A percentile compares a stretch with the other conserved stretches of the same genome.
These are phyloP conservation scores for Ochotona curzoniae DNA, from an alignment of 2,113 vertebrate genomes.

Conservation along the genomic window DNA sequence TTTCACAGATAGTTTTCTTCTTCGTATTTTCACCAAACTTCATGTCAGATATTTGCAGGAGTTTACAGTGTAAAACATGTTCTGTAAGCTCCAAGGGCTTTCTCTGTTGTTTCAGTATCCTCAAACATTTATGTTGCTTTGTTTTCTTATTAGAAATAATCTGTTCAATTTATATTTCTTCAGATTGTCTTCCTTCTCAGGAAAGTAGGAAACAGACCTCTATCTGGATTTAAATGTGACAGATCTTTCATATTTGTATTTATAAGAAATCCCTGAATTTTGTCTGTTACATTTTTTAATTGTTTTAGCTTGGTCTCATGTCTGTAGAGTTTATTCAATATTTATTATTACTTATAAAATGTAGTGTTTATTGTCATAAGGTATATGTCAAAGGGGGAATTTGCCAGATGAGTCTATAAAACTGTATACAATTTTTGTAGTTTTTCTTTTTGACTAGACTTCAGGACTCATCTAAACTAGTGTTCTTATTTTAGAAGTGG, in stretches of 20 bases:
- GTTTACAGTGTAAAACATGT: conserved; percentile 72
- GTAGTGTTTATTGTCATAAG: not conserved
- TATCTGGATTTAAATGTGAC: conserved; percentile 18
- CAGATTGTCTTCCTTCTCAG: not conserved
- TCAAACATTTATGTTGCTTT: conserved; percentile 35
- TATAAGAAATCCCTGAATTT: conserved; percentile 56
- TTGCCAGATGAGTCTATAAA: conserved; percentile 16
- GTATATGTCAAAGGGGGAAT: conserved; percentile 9
- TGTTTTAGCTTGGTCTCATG: not conserved
- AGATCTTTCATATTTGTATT: not conserved
- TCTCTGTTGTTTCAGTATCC: conserved; percentile 63
- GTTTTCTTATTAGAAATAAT: conserved; percentile 67
- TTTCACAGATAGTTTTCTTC: conserved; percentile 71
- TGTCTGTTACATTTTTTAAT: not conserved
- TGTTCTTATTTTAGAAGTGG: not conserved
- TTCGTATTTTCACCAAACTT: conserved; percentile 52
- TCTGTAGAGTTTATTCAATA: conserved; percentile 25
- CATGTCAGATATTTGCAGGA: conserved; percentile 56
- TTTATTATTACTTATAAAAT: not conserved
- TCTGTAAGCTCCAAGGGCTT: conserved; percentile 62
- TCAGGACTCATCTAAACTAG: not conserved
- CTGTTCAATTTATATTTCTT: conserved; percentile 60
- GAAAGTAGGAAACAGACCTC: not conserved
- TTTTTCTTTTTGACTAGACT: not conserved
- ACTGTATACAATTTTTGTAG: not conserved